Conservation (phyloP, 1,140 invertebrate species). For the Zeugodacus cucurbitae region DNA sequence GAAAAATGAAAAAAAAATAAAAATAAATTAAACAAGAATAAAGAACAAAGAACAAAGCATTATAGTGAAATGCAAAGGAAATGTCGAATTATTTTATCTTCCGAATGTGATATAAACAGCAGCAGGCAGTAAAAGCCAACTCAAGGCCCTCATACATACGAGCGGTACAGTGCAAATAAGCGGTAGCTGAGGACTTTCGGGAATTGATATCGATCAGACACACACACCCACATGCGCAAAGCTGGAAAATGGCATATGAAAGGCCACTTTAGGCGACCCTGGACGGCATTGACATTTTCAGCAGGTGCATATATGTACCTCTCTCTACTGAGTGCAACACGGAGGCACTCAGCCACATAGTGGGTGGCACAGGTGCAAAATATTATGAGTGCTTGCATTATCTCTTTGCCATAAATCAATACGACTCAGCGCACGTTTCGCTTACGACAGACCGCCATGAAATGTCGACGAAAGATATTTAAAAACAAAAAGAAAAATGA, state of each 20-base stretch:
- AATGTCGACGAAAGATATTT: neutral
- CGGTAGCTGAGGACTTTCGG: neutral
- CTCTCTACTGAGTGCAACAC: too few relatives aligned
- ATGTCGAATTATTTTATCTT: neutral
- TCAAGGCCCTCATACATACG: too few relatives aligned
- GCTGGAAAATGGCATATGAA: neutral
- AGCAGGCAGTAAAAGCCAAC: neutral
- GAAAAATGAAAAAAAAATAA: neutral
- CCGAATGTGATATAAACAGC: neutral
- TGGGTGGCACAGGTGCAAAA: neutral
- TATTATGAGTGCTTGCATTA: neutral
- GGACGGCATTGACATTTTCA: neutral
- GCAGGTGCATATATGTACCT: constrained; percentile 1
- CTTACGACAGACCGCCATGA: neutral
- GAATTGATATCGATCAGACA: neutral
- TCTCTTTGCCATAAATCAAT: neutral
- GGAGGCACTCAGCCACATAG: neutral
- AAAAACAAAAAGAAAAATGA: neutral
- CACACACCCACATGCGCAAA: neutral
- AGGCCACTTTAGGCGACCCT: neutral
- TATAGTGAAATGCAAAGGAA: neutral
- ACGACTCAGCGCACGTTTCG: neutral
- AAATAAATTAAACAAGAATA: too few relatives aligned
- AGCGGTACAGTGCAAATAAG: neutral
- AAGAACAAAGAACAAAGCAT: too few relatives aligned